These are phyloP conservation scores for Lateolabrax maculatus DNA, from an alignment of 2,797 vertebrate species.

Conservation along the genomic window DNA sequence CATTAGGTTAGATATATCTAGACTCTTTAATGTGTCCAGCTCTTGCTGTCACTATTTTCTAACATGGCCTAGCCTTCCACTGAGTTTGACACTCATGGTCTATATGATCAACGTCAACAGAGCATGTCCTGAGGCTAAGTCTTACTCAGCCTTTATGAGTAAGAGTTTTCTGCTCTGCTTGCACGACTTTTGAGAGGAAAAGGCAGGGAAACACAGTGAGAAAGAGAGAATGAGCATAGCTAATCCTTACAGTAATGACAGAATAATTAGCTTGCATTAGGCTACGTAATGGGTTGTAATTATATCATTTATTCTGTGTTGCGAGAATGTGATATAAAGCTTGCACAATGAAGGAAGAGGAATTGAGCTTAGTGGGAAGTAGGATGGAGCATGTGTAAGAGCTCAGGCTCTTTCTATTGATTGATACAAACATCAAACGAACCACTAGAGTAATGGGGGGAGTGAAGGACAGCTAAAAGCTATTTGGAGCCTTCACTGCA, in stretches of 20 bases:
- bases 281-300: constrained; percentile 84
- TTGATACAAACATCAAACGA: constrained; percentile 86
- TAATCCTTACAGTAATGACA: constrained; percentile 85
- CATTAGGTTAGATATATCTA: constrained; percentile 55
- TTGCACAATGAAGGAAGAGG: constrained; percentile 78
- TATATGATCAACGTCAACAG: constrained; percentile 78
- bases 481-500: constrained; percentile 85
- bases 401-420: constrained; percentile 83
- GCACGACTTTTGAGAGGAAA: constrained; percentile 69
- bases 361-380: constrained; percentile 80
- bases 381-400: constrained; percentile 82
- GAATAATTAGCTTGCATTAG: constrained; percentile 84
- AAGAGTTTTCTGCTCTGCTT: constrained; percentile 72
- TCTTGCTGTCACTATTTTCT: constrained; percentile 64
- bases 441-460: constrained; percentile 82
- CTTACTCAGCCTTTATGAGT: constrained; percentile 81
- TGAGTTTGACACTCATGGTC: constrained; percentile 78
- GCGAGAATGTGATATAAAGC: constrained; percentile 80
- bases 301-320: constrained; percentile 81
- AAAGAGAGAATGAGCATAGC: constrained; percentile 79
- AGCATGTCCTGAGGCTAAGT: constrained; percentile 68
- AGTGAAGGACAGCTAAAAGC: constrained; percentile 86
- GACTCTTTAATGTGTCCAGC: constrained; percentile 56
- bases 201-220: constrained; percentile 63
- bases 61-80: constrained; percentile 52